Evolutionary conservation across 1,140 invertebrate species (phyloP), one percentile per base, ranked within the genome.

Genomic region (Drosophila littoralis): DNA sequence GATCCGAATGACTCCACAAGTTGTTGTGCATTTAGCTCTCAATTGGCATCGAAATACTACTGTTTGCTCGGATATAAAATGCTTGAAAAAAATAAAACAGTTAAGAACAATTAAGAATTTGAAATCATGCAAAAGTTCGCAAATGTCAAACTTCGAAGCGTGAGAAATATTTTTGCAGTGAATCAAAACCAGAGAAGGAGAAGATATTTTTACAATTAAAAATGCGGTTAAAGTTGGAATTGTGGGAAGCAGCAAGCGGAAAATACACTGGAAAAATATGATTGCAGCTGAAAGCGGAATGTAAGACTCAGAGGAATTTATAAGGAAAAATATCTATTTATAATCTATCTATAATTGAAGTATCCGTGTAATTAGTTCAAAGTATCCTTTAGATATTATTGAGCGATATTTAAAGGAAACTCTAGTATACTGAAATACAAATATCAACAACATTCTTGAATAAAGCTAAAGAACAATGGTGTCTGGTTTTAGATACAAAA

Each of bases 81-180:
- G 60, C 35, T 28, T 45, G 1, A 64, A 77, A 84, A 84, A 86
- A 86, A 83, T 77, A 83, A 88, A 84, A 83, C 77, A 89, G 84
- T 89, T 89, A 89, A 89, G 57, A 90, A 79, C 84, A 91, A 89
- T 91, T 91, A 91, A 91, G 0, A 82, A 85, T 91, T 81, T 71
- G 74, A 91, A 91, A 91, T 91, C 90, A 91, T 91, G 90, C 90
- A 91, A 91, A 91, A 86, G 90, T 91, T 91, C 90, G 90, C 89
- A 85, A 79, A 90, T 89, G 90, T 91, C 90, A 91, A 85, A 91
- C 82, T 88, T 77, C 81, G 64, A 75, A 91, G 90, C 90, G 90
- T 91, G 90, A 91, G 90, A 91, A 91, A 85, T 75, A 80, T 88
- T 84, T 89, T 74, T 81, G 81, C 75, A 84, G 64, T 88, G 77